Percentiles rank a stretch among this genome's conserved stretches.
Evolutionary conservation across 2,113 vertebrate species (phyloP).

Genomic region (Casuarius casuarius): DNA sequence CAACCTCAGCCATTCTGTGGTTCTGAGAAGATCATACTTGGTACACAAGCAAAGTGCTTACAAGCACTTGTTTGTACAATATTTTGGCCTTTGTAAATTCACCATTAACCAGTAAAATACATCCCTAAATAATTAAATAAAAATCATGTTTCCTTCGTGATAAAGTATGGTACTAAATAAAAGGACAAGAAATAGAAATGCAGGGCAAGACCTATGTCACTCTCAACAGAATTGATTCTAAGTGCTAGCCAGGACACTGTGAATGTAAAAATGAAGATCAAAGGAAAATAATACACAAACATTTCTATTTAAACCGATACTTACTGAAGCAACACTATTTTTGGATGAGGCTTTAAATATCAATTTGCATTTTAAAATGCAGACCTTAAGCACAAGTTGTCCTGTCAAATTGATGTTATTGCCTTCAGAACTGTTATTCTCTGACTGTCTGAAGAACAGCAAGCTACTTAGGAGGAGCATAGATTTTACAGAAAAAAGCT

Average conservation of each 20-base stretch:
- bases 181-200: not conserved
- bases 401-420: fast-evolving
- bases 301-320: not conserved
- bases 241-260: not conserved
- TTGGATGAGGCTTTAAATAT: not conserved
- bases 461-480: not conserved
- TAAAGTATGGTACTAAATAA: not conserved
- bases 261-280: not conserved
- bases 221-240: not conserved
- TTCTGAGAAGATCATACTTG: not conserved
- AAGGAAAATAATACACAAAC: not conserved
- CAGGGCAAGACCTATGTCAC: not conserved
- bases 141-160: not conserved
- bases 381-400: not conserved
- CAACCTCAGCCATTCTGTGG: too few species aligned
- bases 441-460: not conserved
- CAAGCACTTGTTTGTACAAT: not conserved
- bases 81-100: not conserved
- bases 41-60: not conserved
- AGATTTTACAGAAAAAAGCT: not conserved
- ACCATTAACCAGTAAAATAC: not conserved
- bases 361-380: not conserved
- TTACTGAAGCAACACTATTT: not conserved
- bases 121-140: not conserved
- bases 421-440: not conserved